A percentile compares a stretch with the other conserved stretches of the same genome.
phyloP scores from a whole-genome alignment of 2,888 invertebrate genomes.

The Piscicola geometra region DNA sequence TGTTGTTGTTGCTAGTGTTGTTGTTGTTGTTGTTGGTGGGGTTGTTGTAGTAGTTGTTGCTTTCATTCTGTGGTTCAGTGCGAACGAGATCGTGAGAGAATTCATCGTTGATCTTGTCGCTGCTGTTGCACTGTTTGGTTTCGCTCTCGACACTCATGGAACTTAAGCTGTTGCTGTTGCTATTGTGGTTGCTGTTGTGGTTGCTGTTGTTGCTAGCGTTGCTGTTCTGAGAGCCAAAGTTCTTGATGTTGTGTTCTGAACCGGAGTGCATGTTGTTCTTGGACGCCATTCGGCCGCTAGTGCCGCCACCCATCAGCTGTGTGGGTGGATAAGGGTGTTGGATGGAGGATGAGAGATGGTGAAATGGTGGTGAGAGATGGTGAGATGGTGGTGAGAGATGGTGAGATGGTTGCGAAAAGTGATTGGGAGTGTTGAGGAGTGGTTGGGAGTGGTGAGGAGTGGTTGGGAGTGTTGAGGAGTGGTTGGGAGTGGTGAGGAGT shows the following conservation, averaged over 20 bases:
- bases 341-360: no score
- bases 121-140: background rate
- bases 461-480: no score
- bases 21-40: background rate
- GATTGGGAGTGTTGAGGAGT: no score
- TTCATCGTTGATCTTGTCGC: background rate
- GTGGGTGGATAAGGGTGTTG: no score
- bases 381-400: no score
- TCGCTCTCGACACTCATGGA: background rate
- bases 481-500: no score
- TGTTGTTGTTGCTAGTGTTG: constrained; percentile 8
- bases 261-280: background rate
- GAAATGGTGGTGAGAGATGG: no score
- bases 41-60: background rate
- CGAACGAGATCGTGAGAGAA: background rate
- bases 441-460: no score
- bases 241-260: background rate
- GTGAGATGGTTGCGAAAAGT: no score
- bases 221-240: background rate
- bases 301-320: no score
- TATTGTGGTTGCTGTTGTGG: constrained; percentile 5
- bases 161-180: background rate
- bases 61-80: background rate
- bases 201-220: background rate
- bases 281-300: background rate